Evolutionary conservation across 2,113 vertebrate species (phyloP), one percentile per base, ranked within the genome.

Genomic region (Pogonocichla stellata): DNA sequence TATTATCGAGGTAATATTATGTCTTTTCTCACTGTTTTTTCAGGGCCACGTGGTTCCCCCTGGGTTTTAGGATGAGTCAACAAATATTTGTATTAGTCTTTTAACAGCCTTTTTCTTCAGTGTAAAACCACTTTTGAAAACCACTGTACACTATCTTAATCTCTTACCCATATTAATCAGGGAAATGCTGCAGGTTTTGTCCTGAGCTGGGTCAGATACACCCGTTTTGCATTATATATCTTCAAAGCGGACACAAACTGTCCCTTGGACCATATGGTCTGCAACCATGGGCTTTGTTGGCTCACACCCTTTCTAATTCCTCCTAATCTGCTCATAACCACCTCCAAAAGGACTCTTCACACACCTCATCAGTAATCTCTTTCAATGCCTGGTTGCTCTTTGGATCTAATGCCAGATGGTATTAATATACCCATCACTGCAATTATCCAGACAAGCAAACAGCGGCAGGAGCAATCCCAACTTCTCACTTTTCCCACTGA

Each of bases 371-470:
- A 65, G 48, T 87, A 73, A 91, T 73, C 79, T 69, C 60, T 82
- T 77, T 33, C 85, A 60, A 18, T 58, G 81, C 38, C 74, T 78
- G 15, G 19, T 45, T 87, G 79, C 81, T 90, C 36, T 78, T 85
- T 60, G 85, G 77, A 82, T 72, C 43, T 67, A 36, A 40, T 40
- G 86, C 78, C 91, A 93, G 74, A 57, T 79, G 50, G 74, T 42
- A 57, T 90, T 92, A 93, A 96, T 94, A 94, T 71, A 90, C 75
- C 79, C 84, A 91, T 90, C 84, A 54, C 48, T 62, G 77, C 61
- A 87, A 87, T 92, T 86, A 64, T 65, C 86, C 74, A 88, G 93
- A 88, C 86, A 82, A 95, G 87, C 69, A 95, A 88, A 70, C n/a
- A 50, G 82, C 51, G 71, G 70, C 51, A 67, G 69, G 42, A 91